Percentiles rank a stretch among this genome's conserved stretches.
Conservation (phyloP, 2,797 vertebrate genomes). For the Lacerta agilis region DNA sequence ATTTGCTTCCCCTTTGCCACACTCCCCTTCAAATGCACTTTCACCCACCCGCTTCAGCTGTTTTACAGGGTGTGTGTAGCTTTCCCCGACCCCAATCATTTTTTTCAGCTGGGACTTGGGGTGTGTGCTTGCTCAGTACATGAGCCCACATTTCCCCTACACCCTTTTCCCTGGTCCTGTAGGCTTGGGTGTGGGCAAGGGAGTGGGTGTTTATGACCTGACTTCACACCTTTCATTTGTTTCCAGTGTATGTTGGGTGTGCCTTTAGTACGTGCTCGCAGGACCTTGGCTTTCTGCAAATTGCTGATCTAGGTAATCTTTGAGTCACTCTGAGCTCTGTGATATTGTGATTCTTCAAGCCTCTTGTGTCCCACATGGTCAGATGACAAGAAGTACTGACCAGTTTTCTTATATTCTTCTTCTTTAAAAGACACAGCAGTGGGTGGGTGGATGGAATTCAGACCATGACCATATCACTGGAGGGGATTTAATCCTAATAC, state of each 20-base stretch:
- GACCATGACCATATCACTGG: not conserved
- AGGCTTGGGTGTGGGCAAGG: constrained; percentile 1
- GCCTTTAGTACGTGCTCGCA: not conserved
- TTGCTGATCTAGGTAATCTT: not conserved
- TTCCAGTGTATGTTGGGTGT: not conserved
- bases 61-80: constrained; percentile 10
- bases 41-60: not conserved
- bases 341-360: not conserved
- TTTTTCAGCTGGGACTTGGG: not conserved
- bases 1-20: constrained; percentile 23
- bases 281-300: not conserved
- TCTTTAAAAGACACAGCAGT: not conserved
- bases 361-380: not conserved
- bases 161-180: constrained; percentile 16
- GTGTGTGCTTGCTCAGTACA: constrained; percentile 16
- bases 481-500: not conserved
- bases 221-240: constrained; percentile 23
- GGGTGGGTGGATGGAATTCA: not conserved
- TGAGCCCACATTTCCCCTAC: constrained; percentile 11
- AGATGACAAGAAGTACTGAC: not conserved
- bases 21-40: not conserved
- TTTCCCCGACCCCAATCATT: not conserved
- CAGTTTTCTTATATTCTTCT: not conserved
- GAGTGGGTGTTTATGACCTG: not conserved
- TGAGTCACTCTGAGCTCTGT: not conserved